Evolutionary conservation across 92 coral and sea anemone genomes (phyloP), one percentile per base, ranked within the genome.

Genomic region (Epizoanthus stellaris): DNA sequence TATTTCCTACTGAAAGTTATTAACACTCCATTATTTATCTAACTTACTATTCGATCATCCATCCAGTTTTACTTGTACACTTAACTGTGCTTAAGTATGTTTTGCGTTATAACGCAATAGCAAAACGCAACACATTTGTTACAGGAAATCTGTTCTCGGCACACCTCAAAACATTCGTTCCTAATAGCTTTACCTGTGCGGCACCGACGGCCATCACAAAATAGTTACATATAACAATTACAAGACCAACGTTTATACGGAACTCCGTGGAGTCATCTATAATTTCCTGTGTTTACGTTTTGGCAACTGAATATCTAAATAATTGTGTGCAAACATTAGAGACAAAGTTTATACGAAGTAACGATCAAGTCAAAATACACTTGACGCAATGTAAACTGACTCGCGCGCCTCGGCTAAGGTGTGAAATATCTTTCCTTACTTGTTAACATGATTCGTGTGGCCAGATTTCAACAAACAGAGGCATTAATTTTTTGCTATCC

Each of bases 361-460:
- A 43, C 83, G 23, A 79, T 62, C 25, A 11, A 79, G 8, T 63
- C 25, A 36, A 59, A 76, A 10, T 16, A 38, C 83, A 79, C 83
- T 79, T 79, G 73, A 79, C 83, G 60, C 52, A 15, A 20, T 45
- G 83, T 64, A 38, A 43, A 45, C 67, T 19, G 15, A 43, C 13
- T 25, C 57, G 43, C 38, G 17, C 40, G 47, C 65, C 69, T 43
- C 67, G 43, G 30, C 40, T 63, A 79, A 79, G 54, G 72, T 79
- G 83, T 64, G 83, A 79, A 64, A 0, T 42, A 3, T 25, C 58
- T 63, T 62, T 72, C 11, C 16, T 13, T 52, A 79, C 71, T n/a
- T 64, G 83, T 64, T 79, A 79, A 79, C 83, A 64, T 39, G 60
- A 12, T 20, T 63, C 72, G 72, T 63, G 83, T 64, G 72, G 42